phyloP scores from a whole-genome alignment of 2,113 vertebrate species.

The Bos javanicus region DNA sequence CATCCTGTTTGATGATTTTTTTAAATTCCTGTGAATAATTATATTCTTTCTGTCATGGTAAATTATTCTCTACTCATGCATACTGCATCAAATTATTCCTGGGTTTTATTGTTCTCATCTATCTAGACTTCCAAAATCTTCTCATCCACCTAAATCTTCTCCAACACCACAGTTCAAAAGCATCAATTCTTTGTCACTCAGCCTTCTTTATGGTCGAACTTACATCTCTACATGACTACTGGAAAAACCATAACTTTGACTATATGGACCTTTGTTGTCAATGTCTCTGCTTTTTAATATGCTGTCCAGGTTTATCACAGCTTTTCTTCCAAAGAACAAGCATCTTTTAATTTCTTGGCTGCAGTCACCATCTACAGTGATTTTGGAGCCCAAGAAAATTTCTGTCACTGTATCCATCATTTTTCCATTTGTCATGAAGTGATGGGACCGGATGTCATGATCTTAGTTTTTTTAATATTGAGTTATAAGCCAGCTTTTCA shows the following conservation, averaged over 20 bases:
- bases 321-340: neutral
- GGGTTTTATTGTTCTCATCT: constrained; percentile 12
- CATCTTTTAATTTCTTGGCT: neutral
- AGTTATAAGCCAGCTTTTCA: neutral
- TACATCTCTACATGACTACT: neutral
- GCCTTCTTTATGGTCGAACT: neutral
- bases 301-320: neutral
- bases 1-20: neutral
- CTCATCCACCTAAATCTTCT: neutral
- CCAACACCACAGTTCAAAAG: neutral
- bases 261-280: neutral
- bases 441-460: neutral
- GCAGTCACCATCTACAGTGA: neutral
- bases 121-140: constrained; percentile 20
- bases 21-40: neutral
- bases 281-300: neutral
- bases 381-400: neutral
- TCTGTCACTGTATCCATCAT: neutral
- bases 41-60: neutral
- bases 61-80: neutral
- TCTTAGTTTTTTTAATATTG: neutral
- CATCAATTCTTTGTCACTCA: neutral
- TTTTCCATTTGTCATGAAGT: neutral
- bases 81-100: neutral
- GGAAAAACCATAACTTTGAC: neutral